Conservation (phyloP, 1,140 invertebrate genomes). For the Eulimnadia texana region DNA sequence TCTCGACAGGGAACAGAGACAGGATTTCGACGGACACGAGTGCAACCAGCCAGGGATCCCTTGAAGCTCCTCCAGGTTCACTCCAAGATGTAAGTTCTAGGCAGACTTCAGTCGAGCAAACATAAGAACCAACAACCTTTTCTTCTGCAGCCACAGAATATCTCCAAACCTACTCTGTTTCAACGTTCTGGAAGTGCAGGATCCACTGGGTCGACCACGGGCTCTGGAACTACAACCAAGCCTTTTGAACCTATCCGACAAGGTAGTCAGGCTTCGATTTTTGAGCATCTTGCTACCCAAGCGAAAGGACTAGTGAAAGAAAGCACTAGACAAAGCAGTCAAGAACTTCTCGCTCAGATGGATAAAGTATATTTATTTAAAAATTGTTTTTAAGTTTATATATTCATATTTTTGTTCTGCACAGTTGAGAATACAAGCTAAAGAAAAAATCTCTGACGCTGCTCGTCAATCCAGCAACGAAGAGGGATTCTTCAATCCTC, state of each 20-base stretch:
- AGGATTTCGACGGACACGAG: not conserved
- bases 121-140: not conserved
- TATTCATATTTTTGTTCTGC: not conserved
- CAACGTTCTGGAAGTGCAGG: conserved; percentile 13
- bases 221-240: not conserved
- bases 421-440: conserved; percentile 44
- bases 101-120: not conserved
- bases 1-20: not conserved
- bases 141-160: too few relatives aligned
- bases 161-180: not conserved
- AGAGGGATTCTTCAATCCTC: conserved; percentile 49
- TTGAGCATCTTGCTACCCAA: conserved; percentile 70
- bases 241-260: not conserved
- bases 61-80: not conserved
- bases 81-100: not conserved
- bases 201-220: conserved; percentile 8
- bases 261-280: conserved; percentile 47
- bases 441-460: conserved; percentile 46
- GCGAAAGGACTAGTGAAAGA: conserved; percentile 72
- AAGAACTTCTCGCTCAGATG: conserved; percentile 76
- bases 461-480: conserved; percentile 31
- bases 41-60: not conserved
- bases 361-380: conserved; percentile 48
- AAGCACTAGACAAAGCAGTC: conserved; percentile 70
- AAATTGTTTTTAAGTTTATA: too few relatives aligned